Evolutionary conservation across 2,888 invertebrate species (phyloP).

Genomic region (Cryptocephalus primarius): DNA sequence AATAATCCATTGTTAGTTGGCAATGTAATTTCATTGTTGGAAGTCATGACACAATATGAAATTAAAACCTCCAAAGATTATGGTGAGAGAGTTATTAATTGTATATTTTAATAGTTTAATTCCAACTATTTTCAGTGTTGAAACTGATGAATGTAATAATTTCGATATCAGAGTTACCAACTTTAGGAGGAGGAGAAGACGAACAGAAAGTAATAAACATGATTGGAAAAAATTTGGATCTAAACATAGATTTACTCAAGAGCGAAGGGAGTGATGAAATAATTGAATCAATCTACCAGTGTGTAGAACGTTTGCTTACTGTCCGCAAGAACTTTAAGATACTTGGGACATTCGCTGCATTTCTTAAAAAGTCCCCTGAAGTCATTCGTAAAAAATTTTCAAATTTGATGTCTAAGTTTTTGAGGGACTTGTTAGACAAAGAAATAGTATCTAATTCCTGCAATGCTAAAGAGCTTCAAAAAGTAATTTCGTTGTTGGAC

Average conservation of each 20-base stretch:
- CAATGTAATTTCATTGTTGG: conserved; percentile 14
- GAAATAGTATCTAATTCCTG: conserved; percentile 1
- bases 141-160: conserved; percentile 13
- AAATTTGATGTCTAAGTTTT: conserved; percentile 8
- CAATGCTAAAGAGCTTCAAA: conserved; percentile 10
- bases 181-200: conserved; percentile 9
- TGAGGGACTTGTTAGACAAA: conserved; percentile 11
- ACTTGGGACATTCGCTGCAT: conserved; percentile 9
- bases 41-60: conserved; percentile 13
- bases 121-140: conserved; percentile 12
- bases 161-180: conserved; percentile 12
- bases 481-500: conserved; percentile 9
- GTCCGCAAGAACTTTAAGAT: conserved; percentile 16
- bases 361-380: conserved; percentile 9
- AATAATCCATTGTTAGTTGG: conserved; percentile 18
- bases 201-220: conserved; percentile 12
- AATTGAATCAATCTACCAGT: conserved; percentile 3
- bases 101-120: background rate
- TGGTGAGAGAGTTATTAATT: conserved; percentile 5
- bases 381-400: conserved; percentile 12
- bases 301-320: conserved; percentile 15
- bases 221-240: conserved; percentile 13
- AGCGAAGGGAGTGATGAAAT: conserved; percentile 10
- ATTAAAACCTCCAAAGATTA: conserved; percentile 8
- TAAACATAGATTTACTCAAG: conserved; percentile 11